Conservation (phyloP, 2,888 invertebrate genomes). For the Drosophila demipolita region DNA sequence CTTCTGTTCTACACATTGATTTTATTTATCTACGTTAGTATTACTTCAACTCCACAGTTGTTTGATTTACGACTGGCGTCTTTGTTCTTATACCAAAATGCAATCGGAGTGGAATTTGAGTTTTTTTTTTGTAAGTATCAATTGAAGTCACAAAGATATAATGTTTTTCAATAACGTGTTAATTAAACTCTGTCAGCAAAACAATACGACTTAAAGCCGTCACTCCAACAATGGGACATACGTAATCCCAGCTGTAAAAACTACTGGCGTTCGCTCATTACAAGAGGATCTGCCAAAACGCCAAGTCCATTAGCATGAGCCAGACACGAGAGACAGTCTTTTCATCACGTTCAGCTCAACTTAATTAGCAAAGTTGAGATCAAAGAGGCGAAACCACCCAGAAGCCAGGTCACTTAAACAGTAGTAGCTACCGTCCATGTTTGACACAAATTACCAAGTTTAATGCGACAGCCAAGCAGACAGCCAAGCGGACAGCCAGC, state of each 20-base stretch:
- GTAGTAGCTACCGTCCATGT: conserved; percentile 73
- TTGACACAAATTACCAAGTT: conserved; percentile 79
- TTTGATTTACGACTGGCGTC: no score
- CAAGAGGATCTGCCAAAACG: conserved; percentile 16
- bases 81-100: neutral
- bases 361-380: conserved; percentile 71
- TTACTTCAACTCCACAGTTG: no score
- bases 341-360: conserved; percentile 68
- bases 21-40: no score
- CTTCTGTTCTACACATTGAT: no score
- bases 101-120: neutral
- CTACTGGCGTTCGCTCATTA: conserved; percentile 8
- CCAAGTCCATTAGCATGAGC: conserved; percentile 42
- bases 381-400: conserved; percentile 68
- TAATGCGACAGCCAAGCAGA: conserved; percentile 67
- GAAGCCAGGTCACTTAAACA: conserved; percentile 71
- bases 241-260: conserved; percentile 19
- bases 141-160: conserved; percentile 1
- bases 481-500: neutral
- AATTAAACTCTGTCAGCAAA: conserved; percentile 6
- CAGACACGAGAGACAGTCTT: conserved; percentile 23
- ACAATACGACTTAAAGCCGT: conserved; percentile 12
- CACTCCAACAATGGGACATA: conserved; percentile 20
- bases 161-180: conserved; percentile 15
- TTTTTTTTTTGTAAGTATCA: neutral